Percentiles rank a stretch among this genome's conserved stretches.
These are phyloP conservation scores for Tetropium fuscum DNA, from an alignment of 2,888 invertebrate genomes.

Conservation along the genomic window DNA sequence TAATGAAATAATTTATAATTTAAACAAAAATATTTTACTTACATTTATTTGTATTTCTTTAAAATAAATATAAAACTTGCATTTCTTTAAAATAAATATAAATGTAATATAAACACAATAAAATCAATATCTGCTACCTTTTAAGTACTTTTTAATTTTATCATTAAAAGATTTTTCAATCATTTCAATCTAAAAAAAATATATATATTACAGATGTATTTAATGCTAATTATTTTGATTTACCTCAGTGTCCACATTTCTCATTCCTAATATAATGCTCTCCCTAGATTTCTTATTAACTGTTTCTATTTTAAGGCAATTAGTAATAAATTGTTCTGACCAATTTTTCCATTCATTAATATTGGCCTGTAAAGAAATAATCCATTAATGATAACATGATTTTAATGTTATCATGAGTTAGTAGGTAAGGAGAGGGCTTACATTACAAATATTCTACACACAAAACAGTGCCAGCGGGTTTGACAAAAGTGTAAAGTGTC, in stretches of 20 bases:
- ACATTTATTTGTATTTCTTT: too few relatives aligned
- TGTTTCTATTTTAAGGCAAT: slow-evolving; percentile 48
- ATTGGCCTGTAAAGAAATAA: slow-evolving; percentile 40
- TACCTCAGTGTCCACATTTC: slow-evolving; percentile 47
- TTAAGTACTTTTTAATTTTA: slow-evolving; percentile 29
- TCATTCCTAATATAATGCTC: slow-evolving; percentile 42
- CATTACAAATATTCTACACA: too few relatives aligned
- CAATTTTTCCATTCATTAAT: slow-evolving; percentile 44
- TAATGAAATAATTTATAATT: too few relatives aligned
- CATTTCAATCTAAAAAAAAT: slow-evolving; percentile 27
- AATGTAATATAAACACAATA: neutral
- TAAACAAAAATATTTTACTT: too few relatives aligned
- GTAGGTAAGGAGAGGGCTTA: too few relatives aligned
- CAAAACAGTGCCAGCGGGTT: too few relatives aligned
- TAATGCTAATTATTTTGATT: neutral
- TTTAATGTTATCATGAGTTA: too few relatives aligned
- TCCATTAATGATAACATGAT: neutral
- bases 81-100: neutral
- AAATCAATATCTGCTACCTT: slow-evolving; percentile 8
- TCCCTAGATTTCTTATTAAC: slow-evolving; percentile 45
- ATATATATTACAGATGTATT: neutral
- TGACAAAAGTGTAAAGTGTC: too few relatives aligned
- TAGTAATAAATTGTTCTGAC: slow-evolving; percentile 44
- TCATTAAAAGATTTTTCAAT: slow-evolving; percentile 33
- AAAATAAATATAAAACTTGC: too few relatives aligned